Conservation (phyloP, 2,113 vertebrate genomes). For the Octodon degus region DNA sequence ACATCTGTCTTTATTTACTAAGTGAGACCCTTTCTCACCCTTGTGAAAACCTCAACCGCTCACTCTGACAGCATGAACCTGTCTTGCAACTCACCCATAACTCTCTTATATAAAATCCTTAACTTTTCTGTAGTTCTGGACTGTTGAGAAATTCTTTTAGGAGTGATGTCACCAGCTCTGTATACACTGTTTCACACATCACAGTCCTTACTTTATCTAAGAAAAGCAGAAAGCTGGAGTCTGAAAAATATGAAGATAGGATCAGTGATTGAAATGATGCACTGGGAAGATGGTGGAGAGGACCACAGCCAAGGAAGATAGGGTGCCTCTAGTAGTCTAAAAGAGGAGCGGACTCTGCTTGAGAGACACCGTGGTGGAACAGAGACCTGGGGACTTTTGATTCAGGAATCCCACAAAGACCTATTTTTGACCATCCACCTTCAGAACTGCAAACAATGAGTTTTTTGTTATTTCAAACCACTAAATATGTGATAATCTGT, state of each 20-base stretch:
- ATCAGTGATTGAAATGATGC: background rate
- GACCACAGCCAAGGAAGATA: background rate
- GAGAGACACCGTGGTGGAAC: background rate
- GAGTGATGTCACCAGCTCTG: background rate
- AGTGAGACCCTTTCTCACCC: no score
- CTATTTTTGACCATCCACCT: background rate
- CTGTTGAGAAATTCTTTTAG: background rate
- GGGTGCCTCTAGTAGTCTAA: rapidly evolving
- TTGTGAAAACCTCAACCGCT: background rate
- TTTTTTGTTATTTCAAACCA: background rate
- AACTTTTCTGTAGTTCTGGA: background rate
- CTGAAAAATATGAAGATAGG: background rate
- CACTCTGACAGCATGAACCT: background rate
- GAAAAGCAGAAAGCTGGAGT: background rate
- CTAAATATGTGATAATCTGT: background rate
- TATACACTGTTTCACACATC: background rate
- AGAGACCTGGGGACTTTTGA: background rate
- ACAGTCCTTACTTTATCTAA: background rate
- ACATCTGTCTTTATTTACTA: background rate
- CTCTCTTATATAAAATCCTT: background rate
- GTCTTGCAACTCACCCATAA: background rate
- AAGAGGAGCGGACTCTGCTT: background rate
- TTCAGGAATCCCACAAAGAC: no score
- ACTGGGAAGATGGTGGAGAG: rapidly evolving
- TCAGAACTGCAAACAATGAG: background rate